Conservation (phyloP, 2,797 vertebrate genomes). For the Crypturellus tataupa region DNA sequence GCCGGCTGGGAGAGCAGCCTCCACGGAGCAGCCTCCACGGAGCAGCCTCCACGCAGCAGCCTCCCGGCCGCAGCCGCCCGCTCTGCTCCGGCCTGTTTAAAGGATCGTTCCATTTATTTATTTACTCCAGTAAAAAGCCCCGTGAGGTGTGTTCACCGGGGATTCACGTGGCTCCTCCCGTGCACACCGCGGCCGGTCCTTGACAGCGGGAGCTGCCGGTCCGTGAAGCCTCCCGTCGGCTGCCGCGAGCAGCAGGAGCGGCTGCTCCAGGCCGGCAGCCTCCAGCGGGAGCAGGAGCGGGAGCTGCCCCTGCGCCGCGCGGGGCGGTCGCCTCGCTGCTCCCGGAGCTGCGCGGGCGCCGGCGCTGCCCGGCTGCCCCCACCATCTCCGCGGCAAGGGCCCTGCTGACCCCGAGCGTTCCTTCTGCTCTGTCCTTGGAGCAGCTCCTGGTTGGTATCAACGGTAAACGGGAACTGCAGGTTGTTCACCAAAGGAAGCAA, state of each 20-base stretch:
- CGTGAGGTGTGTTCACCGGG: neutral
- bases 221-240: neutral
- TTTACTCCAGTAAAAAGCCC: neutral
- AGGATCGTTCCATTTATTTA: rapidly evolving
- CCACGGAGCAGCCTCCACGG: neutral
- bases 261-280: neutral
- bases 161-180: neutral
- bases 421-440: neutral
- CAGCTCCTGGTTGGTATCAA: neutral
- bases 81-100: neutral
- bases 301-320: too few relatives aligned
- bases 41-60: rapidly evolving
- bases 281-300: neutral
- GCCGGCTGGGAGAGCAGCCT: neutral
- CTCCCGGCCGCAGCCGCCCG: neutral
- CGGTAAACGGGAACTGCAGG: neutral
- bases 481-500: neutral
- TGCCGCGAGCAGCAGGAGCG: conserved; percentile 3
- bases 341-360: neutral
- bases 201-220: neutral
- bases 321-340: neutral
- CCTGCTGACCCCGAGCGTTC: neutral
- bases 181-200: neutral
- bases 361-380: rapidly evolving
- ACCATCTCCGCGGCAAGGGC: neutral